Evolutionary conservation across 2,113 vertebrate genomes (phyloP).

Genomic region (Corvus moneduloides): DNA sequence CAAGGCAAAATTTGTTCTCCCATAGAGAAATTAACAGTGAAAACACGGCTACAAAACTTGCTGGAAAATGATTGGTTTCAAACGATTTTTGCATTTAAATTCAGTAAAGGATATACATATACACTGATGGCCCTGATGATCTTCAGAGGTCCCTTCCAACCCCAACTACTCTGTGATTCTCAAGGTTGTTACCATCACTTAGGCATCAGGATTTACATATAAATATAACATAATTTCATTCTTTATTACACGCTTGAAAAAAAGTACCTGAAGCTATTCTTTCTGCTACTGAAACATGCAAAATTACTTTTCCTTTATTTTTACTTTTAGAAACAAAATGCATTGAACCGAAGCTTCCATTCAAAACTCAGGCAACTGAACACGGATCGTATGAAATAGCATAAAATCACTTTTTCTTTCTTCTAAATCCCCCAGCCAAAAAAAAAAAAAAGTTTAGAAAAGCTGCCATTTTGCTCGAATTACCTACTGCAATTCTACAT

Average conservation of each 20-base stretch:
- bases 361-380: background rate
- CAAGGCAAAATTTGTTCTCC: background rate
- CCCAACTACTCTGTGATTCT: background rate
- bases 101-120: background rate
- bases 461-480: conserved; percentile 30
- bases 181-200: background rate
- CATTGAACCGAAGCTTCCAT: background rate
- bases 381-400: background rate
- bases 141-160: background rate
- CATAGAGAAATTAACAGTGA: background rate
- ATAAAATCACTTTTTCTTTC: background rate
- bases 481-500: background rate
- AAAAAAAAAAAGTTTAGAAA: background rate
- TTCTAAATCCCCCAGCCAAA: background rate
- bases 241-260: background rate
- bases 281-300: background rate
- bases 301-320: background rate
- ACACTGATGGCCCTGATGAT: background rate
- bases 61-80: background rate
- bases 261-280: background rate
- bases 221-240: background rate
- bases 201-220: background rate
- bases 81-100: background rate
- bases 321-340: background rate
- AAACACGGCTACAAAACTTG: background rate